Conservation (phyloP, 2,797 vertebrate genomes). For the Monodelphis domestica region DNA sequence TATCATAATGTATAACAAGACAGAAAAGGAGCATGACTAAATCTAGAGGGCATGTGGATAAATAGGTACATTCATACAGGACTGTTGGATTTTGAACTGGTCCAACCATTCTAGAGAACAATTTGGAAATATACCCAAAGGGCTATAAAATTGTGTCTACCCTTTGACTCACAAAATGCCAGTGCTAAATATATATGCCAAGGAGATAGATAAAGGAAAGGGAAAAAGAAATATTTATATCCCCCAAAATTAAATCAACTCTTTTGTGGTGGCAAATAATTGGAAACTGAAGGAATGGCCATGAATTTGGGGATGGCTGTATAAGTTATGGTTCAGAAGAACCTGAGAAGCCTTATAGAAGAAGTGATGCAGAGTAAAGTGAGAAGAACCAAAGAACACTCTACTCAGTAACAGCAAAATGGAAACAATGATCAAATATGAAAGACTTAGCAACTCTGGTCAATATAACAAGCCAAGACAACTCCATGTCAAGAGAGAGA, state of each 20-base stretch:
- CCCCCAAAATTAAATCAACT: not conserved
- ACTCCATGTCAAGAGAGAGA: not conserved
- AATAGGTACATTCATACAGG: too few relatives aligned
- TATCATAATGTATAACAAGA: too few relatives aligned
- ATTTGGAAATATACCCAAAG: too few relatives aligned
- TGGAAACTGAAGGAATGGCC: not conserved
- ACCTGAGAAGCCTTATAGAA: not conserved
- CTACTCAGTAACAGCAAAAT: not conserved
- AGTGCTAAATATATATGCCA: too few relatives aligned
- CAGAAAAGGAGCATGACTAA: too few relatives aligned
- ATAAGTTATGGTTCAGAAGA: not conserved
- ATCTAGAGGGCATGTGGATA: too few relatives aligned
- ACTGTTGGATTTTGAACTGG: too few relatives aligned
- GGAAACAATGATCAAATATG: not conserved
- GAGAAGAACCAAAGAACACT: not conserved
- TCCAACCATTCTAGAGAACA: too few relatives aligned
- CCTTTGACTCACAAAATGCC: too few relatives aligned
- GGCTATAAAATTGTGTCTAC: too few relatives aligned
- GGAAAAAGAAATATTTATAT: too few relatives aligned
- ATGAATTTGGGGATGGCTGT: not conserved
- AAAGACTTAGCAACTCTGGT: not conserved
- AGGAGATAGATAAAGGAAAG: too few relatives aligned
- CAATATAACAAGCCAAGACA: not conserved
- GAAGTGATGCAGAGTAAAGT: not conserved
- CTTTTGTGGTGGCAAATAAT: not conserved